Conservation (phyloP, 1,140 invertebrate genomes). For the Drosophila sturtevanti region DNA sequence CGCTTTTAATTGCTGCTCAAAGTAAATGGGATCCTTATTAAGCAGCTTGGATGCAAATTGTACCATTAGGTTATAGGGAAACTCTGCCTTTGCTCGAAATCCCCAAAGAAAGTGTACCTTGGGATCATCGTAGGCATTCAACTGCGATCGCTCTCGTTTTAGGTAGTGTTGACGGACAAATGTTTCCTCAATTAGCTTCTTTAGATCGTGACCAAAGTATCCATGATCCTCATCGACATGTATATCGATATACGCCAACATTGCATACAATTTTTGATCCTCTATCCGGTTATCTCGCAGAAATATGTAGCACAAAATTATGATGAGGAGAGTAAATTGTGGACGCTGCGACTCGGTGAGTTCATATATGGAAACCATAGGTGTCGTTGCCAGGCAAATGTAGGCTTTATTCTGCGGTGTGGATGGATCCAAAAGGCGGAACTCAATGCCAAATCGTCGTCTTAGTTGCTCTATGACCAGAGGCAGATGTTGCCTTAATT, state of each 20-base stretch:
- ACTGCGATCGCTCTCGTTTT: slow-evolving; percentile 57
- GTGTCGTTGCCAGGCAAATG: slow-evolving; percentile 47
- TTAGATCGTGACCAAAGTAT: slow-evolving; percentile 59
- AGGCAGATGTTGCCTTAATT: slow-evolving; percentile 26
- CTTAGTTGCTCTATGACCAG: slow-evolving; percentile 40
- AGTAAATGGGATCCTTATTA: slow-evolving; percentile 22
- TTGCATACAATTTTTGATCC: slow-evolving; percentile 50
- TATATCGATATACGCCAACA: slow-evolving; percentile 51
- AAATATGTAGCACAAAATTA: slow-evolving; percentile 68
- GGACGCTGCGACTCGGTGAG: slow-evolving; percentile 47
- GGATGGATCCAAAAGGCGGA: slow-evolving; percentile 18
- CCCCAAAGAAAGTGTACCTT: slow-evolving; percentile 54
- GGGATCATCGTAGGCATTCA: slow-evolving; percentile 49
- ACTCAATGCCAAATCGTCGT: slow-evolving; percentile 41
- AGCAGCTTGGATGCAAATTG: slow-evolving; percentile 50
- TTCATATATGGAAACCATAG: slow-evolving; percentile 46
- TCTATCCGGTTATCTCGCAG: slow-evolving; percentile 45
- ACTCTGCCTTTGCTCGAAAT: slow-evolving; percentile 51
- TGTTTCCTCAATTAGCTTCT: slow-evolving; percentile 66
- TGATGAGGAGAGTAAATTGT: slow-evolving; percentile 50
- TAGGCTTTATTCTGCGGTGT: slow-evolving; percentile 34
- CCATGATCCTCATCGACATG: slow-evolving; percentile 55
- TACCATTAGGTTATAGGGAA: slow-evolving; percentile 38
- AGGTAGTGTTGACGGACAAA: slow-evolving; percentile 74
- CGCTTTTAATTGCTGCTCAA: slow-evolving; percentile 42